Conservation (phyloP, 2,113 vertebrate genomes). For the Phylloscopus whistleri region DNA sequence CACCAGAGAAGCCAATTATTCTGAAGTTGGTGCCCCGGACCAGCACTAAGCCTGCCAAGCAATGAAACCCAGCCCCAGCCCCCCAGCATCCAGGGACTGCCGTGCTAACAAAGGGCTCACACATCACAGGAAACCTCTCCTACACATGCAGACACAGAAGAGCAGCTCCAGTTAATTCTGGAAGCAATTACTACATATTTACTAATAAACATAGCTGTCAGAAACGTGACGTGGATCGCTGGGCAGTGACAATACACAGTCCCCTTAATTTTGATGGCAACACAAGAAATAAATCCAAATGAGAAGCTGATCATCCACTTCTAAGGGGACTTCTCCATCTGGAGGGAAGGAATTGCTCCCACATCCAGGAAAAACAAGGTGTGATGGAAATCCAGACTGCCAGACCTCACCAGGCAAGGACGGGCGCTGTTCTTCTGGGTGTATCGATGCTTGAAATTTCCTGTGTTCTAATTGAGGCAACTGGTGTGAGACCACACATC, state of each 20-base stretch:
- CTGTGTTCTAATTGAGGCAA: slow-evolving; percentile 10
- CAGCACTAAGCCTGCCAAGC: background rate
- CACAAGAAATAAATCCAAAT: slow-evolving; percentile 38
- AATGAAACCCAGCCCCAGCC: background rate
- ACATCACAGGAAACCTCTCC: background rate
- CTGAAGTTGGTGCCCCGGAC: slow-evolving; percentile 76
- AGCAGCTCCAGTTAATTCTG: background rate
- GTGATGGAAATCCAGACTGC: background rate
- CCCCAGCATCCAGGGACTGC: background rate
- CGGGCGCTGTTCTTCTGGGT: background rate
- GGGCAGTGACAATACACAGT: slow-evolving; percentile 1
- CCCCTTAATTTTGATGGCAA: slow-evolving; percentile 13
- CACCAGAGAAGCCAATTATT: slow-evolving; percentile 75
- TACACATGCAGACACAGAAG: background rate
- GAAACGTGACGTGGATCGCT: background rate
- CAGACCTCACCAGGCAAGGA: background rate
- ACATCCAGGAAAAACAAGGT: background rate
- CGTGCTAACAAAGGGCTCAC: background rate
- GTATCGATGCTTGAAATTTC: slow-evolving; percentile 8
- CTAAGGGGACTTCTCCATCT: slow-evolving; percentile 24
- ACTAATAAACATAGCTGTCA: slow-evolving; percentile 56
- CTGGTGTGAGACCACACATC: slow-evolving; percentile 53
- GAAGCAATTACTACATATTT: slow-evolving; percentile 49
- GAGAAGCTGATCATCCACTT: slow-evolving; percentile 15
- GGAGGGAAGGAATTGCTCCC: slow-evolving; percentile 3